A percentile compares a stretch with the other conserved stretches of the same genome.
phyloP scores from a whole-genome alignment of 2,888 invertebrate genomes.

The Cryptocephalus primarius region DNA sequence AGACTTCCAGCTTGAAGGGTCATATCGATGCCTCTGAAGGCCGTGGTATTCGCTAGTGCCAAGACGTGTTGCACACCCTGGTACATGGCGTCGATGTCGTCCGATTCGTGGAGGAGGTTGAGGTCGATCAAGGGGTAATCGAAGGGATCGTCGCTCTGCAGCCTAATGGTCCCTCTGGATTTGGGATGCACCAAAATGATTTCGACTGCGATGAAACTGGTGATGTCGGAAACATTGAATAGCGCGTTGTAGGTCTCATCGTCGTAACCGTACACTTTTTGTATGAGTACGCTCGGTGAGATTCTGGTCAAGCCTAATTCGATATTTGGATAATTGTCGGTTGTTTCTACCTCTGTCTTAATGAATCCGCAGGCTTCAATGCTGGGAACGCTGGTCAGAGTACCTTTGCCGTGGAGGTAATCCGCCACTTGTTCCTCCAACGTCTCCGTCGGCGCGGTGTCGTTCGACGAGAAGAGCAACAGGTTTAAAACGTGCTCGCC shows the following conservation, averaged over 20 bases:
- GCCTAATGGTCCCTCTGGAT: background rate
- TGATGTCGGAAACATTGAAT: background rate
- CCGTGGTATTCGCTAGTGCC: background rate
- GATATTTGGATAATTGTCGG: background rate
- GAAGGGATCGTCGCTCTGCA: background rate
- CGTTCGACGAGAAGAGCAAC: slow-evolving; percentile 56
- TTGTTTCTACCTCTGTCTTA: background rate
- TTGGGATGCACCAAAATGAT: background rate
- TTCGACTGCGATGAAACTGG: background rate
- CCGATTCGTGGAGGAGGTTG: background rate
- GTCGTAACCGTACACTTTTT: background rate
- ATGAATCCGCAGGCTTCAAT: background rate
- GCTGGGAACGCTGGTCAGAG: background rate
- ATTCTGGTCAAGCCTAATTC: background rate
- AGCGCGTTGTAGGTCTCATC: background rate
- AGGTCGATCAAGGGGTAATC: background rate
- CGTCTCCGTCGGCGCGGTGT: slow-evolving; percentile 28
- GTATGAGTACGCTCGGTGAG: background rate
- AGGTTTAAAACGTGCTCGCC: slow-evolving; percentile 66
- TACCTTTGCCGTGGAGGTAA: slow-evolving; percentile 8
- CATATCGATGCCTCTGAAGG: background rate
- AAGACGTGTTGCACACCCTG: background rate
- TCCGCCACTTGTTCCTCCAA: slow-evolving; percentile 43
- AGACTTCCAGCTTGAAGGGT: background rate
- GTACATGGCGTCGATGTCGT: background rate